Conservation (phyloP, 1,140 invertebrate species). For the Camponotus vicinus region DNA sequence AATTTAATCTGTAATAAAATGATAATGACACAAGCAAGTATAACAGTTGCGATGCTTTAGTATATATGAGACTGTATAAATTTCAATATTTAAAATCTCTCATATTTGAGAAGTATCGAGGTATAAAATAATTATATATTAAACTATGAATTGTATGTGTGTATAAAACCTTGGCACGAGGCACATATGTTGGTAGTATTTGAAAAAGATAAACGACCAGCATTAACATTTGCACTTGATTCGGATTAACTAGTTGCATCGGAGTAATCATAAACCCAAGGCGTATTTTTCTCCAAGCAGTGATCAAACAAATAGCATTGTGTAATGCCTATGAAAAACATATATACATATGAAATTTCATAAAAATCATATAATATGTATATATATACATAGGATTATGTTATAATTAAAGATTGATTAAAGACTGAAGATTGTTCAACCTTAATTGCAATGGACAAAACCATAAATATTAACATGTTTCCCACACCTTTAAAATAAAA, state of each 20-base stretch:
- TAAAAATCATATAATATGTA: not conserved
- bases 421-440: too few relatives aligned
- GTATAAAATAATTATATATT: conserved; percentile 59
- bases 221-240: conserved; percentile 81
- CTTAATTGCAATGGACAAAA: too few relatives aligned
- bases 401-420: not conserved
- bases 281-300: conserved; percentile 82
- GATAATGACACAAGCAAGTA: not conserved
- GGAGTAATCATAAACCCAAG: conserved; percentile 81
- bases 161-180: conserved; percentile 71
- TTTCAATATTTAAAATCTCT: not conserved
- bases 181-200: conserved; percentile 78
- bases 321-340: conserved; percentile 75
- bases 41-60: not conserved
- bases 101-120: not conserved
- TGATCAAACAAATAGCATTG: conserved; percentile 80
- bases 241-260: conserved; percentile 77
- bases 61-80: not conserved
- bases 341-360: not conserved
- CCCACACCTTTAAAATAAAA: too few relatives aligned
- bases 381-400: not conserved
- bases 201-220: conserved; percentile 81
- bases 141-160: conserved; percentile 49
- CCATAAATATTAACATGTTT: too few relatives aligned
- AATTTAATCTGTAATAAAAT: conserved; percentile 60